Percentiles rank a stretch among this genome's conserved stretches.
phyloP scores from a whole-genome alignment of 2,797 vertebrate genomes.

The Tympanoctomys barrerae region DNA sequence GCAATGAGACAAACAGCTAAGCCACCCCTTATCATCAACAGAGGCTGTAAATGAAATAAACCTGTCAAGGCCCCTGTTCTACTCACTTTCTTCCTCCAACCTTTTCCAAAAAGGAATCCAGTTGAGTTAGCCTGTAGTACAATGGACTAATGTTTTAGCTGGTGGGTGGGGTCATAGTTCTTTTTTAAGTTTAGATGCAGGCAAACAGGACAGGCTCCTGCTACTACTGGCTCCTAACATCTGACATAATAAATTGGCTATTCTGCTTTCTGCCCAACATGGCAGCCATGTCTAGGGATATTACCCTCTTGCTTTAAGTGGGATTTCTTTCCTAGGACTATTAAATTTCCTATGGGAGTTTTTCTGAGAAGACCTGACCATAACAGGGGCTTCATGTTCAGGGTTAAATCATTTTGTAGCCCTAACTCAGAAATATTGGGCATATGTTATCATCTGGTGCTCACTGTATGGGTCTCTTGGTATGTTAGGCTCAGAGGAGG shows the following conservation, averaged over 20 bases:
- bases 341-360: background rate
- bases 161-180: background rate
- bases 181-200: background rate
- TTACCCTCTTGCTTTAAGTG: background rate
- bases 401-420: slow-evolving; percentile 3
- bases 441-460: background rate
- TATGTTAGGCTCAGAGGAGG: slow-evolving; percentile 27
- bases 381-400: background rate
- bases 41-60: background rate
- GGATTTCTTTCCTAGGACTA: slow-evolving; percentile 36
- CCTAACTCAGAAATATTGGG: background rate
- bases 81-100: background rate
- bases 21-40: slow-evolving; percentile 7
- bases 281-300: background rate
- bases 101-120: slow-evolving; percentile 49
- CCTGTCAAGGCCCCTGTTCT: background rate
- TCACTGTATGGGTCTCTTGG: slow-evolving; percentile 24
- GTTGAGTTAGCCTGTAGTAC: background rate
- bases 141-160: background rate
- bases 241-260: background rate
- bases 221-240: slow-evolving; percentile 19
- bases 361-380: slow-evolving; percentile 16
- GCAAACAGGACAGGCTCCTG: background rate
- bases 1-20: background rate
- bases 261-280: background rate